Evolutionary conservation across 1,140 invertebrate species (phyloP).

Genomic region (Drosophila kepulauana): DNA sequence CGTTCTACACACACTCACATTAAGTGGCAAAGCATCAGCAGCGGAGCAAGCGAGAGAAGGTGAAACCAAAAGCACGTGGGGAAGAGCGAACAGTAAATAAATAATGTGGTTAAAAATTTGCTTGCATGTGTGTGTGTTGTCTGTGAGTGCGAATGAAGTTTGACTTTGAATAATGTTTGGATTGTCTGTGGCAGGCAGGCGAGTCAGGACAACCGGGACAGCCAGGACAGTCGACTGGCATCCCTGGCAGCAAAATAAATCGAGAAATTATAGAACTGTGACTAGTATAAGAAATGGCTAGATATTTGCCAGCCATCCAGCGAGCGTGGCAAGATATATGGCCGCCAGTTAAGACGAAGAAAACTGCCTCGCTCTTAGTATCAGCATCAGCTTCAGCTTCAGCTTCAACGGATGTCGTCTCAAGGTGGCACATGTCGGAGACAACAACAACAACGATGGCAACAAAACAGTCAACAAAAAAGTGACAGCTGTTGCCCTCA

Average conservation of each 20-base stretch:
- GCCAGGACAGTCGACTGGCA: slow-evolving; percentile 50
- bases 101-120: slow-evolving; percentile 84
- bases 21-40: neutral
- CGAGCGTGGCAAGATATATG: slow-evolving; percentile 77
- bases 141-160: slow-evolving; percentile 78
- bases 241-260: slow-evolving; percentile 71
- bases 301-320: slow-evolving; percentile 61
- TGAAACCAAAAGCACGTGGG: slow-evolving; percentile 22
- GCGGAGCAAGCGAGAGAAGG: slow-evolving; percentile 4
- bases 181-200: slow-evolving; percentile 78
- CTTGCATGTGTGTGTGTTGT: slow-evolving; percentile 47
- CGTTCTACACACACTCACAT: slow-evolving; percentile 21
- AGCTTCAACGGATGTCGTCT: slow-evolving; percentile 41
- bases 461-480: slow-evolving; percentile 27
- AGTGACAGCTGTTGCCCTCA: slow-evolving; percentile 70
- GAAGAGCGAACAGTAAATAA: slow-evolving; percentile 76
- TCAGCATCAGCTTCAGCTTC: slow-evolving; percentile 38
- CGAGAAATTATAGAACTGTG: slow-evolving; percentile 84
- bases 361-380: slow-evolving; percentile 31
- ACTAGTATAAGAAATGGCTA: slow-evolving; percentile 82
- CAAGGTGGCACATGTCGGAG: slow-evolving; percentile 73
- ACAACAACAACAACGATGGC: slow-evolving; percentile 27
- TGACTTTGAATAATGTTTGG: slow-evolving; percentile 84
- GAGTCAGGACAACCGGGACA: slow-evolving; percentile 50
- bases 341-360: slow-evolving; percentile 65